phyloP scores from a whole-genome alignment of 2,888 invertebrate genomes.

The Pocota personata region DNA sequence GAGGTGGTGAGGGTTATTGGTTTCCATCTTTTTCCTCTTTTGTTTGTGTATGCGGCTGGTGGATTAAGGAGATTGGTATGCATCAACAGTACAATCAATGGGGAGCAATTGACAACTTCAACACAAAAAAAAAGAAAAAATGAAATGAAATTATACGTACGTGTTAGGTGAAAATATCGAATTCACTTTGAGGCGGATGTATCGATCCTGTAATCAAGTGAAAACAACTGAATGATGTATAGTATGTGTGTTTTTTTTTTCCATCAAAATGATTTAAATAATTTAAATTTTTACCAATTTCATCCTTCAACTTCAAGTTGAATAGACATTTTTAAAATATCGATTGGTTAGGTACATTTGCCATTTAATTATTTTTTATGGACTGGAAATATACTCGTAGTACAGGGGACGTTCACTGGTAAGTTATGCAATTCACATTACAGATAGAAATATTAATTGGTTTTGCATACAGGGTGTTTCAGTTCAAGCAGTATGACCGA shows the following conservation, averaged over 20 bases:
- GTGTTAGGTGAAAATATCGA: conserved; percentile 47
- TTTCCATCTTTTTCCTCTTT: conserved; percentile 17
- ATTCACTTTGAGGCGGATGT: conserved; percentile 29
- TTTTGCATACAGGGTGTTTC: too few species aligned
- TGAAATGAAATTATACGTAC: conserved; percentile 40
- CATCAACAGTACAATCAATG: conserved; percentile 34
- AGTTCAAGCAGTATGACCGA: too few species aligned
- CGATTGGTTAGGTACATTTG: not conserved
- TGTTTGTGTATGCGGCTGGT: conserved; percentile 31
- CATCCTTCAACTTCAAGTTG: not conserved
- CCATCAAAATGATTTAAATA: not conserved
- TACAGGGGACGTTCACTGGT: too few species aligned
- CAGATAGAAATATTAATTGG: too few species aligned
- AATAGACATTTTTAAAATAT: not conserved
- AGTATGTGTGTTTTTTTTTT: not conserved
- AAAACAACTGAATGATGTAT: not conserved
- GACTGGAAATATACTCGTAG: not conserved
- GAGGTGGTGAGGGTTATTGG: not conserved
- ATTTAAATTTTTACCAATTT: not conserved
- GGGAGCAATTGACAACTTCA: conserved; percentile 52
- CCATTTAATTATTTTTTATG: not conserved
- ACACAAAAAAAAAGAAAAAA: conserved; percentile 42
- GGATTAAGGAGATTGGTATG: conserved; percentile 57
- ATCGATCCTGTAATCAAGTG: conserved; percentile 46
- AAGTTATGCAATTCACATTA: too few species aligned